Evolutionary conservation across 2,888 invertebrate genomes (phyloP), one percentile per base, ranked within the genome.

Genomic region (Ceriagrion tenellum): DNA sequence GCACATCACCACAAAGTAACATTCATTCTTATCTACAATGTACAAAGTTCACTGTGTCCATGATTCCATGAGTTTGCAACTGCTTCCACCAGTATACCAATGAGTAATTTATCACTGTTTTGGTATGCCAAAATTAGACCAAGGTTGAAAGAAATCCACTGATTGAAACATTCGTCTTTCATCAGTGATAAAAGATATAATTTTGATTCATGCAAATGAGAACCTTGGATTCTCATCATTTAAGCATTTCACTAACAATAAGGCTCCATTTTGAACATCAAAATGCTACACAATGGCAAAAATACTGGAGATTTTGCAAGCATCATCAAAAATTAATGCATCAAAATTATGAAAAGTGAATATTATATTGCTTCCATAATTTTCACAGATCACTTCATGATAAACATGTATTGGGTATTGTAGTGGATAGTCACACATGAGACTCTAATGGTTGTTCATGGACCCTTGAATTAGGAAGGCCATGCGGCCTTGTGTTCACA

Each of bases 401-500:
- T 35, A 81, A 35, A 81, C 35, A 81, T 35, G 35, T 30, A n/a
- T 10, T 35, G 35, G 35, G 35, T 81, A 35, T 81, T 18, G 26
- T 16, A 81, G 81, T 81, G 81, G 16, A 90, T 13, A 69, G 59
- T 97, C 97, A 97, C 95, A 97, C 97, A 96, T 97, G 97, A 96
- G 97, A 97, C 97, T 97, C 97, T 35, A 97, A 96, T 90, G 97
- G 97, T 96, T 97, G 97, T 96, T 97, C 97, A 96, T 97, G 97
- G 55, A 97, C 97, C 96, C 97, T 97, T 81, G 97, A 97, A 59
- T 97, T 96, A 90, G 97, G 96, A 96, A 30, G 97, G 97, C 95
- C 97, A 97, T 97, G 96, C 97, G 97, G 96, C 97, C 97, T 96
- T 97, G 97, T 13, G 97, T 97, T 95, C 97, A 96, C 30, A 97